A percentile compares a stretch with the other conserved stretches of the same genome.
phyloP scores from a whole-genome alignment of 2,113 vertebrate genomes.

The Amphiprion ocellaris region DNA sequence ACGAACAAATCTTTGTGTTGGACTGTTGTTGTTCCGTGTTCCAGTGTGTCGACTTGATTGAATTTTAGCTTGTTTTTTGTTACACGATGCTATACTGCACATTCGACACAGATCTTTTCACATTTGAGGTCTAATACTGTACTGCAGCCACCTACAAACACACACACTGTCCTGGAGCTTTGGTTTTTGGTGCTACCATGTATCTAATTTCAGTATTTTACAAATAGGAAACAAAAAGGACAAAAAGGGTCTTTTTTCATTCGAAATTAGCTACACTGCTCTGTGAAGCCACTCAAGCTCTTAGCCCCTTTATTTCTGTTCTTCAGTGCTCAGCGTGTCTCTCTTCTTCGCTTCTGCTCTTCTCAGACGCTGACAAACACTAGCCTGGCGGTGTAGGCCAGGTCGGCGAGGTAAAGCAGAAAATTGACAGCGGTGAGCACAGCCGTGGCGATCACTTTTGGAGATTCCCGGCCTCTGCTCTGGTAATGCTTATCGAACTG shows the following conservation, averaged over 20 bases:
- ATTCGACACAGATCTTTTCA: slow-evolving; percentile 23
- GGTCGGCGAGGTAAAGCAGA: slow-evolving; percentile 88
- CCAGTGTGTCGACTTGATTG: slow-evolving; percentile 44
- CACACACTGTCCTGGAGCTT: neutral
- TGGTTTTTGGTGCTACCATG: rapidly evolving
- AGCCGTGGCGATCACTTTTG: slow-evolving; percentile 65
- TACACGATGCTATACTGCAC: neutral
- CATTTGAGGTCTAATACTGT: slow-evolving; percentile 22
- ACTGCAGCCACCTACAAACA: slow-evolving; percentile 6
- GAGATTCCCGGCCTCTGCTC: rapidly evolving
- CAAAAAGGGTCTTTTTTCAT: too few relatives aligned
- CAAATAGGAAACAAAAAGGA: neutral
- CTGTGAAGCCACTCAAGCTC: neutral
- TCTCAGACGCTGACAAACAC: slow-evolving; percentile 85
- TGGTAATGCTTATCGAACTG: slow-evolving; percentile 71
- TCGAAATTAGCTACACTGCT: too few relatives aligned
- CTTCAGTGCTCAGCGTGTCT: neutral
- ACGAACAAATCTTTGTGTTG: neutral
- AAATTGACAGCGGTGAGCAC: slow-evolving; percentile 89
- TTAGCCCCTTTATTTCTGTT: neutral
- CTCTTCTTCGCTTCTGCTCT: rapidly evolving
- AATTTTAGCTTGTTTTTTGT: neutral
- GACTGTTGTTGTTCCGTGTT: slow-evolving; percentile 3
- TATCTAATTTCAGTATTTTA: neutral
- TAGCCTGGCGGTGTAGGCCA: slow-evolving; percentile 84